Conservation (phyloP, 2,113 vertebrate genomes). For the Eulemur macaco region DNA sequence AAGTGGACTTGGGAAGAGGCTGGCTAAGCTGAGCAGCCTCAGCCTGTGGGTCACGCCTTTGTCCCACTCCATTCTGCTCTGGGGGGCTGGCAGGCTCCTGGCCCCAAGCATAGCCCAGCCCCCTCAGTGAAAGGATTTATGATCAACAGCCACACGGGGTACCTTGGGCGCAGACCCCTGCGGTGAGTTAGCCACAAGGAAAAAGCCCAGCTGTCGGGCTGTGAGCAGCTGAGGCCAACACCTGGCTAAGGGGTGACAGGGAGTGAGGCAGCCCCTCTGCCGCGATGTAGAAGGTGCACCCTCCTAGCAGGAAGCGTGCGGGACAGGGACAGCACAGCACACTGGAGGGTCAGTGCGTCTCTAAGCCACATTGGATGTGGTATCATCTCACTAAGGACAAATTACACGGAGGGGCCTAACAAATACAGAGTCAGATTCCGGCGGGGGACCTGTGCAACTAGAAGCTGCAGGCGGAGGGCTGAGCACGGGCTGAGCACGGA, state of each 20-base stretch:
- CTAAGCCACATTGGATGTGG: not conserved
- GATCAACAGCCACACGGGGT: not conserved
- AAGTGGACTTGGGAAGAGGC: not conserved
- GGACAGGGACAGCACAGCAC: not conserved
- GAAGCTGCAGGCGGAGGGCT: not conserved
- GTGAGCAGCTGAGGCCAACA: no score
- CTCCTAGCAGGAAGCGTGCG: fast-evolving
- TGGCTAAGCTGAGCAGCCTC: not conserved
- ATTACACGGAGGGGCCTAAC: not conserved
- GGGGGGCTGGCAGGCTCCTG: not conserved
- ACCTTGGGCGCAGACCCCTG: not conserved
- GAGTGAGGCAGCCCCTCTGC: not conserved
- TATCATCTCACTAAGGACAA: not conserved
- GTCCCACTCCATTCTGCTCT: not conserved
- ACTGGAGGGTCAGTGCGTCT: not conserved
- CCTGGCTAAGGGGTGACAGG: not conserved
- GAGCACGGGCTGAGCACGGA: not conserved
- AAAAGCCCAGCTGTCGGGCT: not conserved
- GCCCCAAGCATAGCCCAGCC: not conserved
- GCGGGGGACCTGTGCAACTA: fast-evolving
- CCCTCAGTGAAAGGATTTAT: not conserved
- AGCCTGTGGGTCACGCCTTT: not conserved
- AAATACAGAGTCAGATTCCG: not conserved
- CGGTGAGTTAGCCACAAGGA: not conserved
- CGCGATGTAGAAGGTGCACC: not conserved